Evolutionary conservation across 92 coral and sea anemone genomes (phyloP), one percentile per base, ranked within the genome.

Genomic region (Nematostella vectensis): DNA sequence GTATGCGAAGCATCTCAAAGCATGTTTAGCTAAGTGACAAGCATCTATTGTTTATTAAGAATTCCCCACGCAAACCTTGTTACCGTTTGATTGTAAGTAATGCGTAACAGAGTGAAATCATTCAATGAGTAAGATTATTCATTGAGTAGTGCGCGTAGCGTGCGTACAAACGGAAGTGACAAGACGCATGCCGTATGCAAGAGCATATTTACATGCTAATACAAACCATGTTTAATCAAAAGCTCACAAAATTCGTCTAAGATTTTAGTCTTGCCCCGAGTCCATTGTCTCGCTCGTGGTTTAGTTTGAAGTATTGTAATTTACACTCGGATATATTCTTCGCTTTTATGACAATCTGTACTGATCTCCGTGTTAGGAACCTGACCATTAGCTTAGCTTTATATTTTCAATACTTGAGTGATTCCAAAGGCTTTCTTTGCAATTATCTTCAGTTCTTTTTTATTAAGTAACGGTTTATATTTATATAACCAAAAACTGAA

Each of bases 381-480:
- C n/a, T n/a, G n/a, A n/a, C n/a, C n/a, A n/a, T n/a, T n/a, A n/a
- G n/a, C n/a, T n/a, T n/a, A 33, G 40, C 40, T 33, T 33, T 15
- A 33, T 33, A 11, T 45, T 45, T 45, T 10, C 51, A 45, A 45
- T 45, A 19, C 51, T 45, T 19, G 51, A 45, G 4, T 9, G 51
- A 45, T 45, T 9, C 9, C 51, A 22, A 19, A 45, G 21, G 51
- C 18, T 45, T 45, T 8, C 51, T 45, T 45, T 45, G 23, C 51
- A 10, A 10, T 45, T 45, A 45, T 6, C 51, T 45, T 6, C 51
- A 45, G 21, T 17, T 45, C 15, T 45, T 6, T 11, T 4, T 45
- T 4, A 6, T 45, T 10, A 22, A 8, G 23, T 22, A 9, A 19
- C 9, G 9, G 51, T 45, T 45, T 45, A 45, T 45, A 45, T 45